A percentile compares a stretch with the other conserved stretches of the same genome.
Conservation (phyloP, 1,140 invertebrate genomes). For the Meloidogyne hapla region DNA sequence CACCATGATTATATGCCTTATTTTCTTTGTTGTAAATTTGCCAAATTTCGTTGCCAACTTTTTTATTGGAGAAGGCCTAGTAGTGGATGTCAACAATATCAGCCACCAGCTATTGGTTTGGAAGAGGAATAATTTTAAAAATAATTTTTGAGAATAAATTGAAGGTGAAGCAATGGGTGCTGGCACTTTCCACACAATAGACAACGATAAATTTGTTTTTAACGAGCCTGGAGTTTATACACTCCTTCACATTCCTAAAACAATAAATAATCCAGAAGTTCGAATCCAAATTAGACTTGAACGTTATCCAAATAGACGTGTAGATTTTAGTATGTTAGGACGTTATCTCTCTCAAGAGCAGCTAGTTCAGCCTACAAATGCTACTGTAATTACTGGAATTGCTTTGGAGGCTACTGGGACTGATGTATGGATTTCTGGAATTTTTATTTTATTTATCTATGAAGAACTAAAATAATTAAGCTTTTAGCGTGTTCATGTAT, state of each 20-base stretch:
- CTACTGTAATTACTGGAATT: constrained; percentile 59
- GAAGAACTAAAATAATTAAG: too few species aligned
- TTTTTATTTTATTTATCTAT: too few species aligned
- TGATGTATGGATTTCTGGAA: neutral
- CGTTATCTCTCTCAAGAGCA: constrained; percentile 59
- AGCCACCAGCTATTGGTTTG: constrained; percentile 58
- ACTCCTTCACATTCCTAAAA: constrained; percentile 61
- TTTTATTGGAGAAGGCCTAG: constrained; percentile 63
- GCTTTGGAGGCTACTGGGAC: constrained; percentile 63
- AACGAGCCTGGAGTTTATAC: constrained; percentile 64
- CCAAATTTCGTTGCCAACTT: constrained; percentile 61
- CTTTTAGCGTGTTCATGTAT: constrained; percentile 56
- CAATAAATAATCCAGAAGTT: constrained; percentile 59
- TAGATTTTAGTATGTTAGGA: constrained; percentile 61
- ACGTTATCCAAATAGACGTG: constrained; percentile 60
- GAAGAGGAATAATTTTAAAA: neutral
- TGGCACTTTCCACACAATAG: constrained; percentile 61
- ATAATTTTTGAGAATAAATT: neutral
- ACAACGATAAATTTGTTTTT: constrained; percentile 64
- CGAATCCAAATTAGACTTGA: constrained; percentile 61
- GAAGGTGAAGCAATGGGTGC: constrained; percentile 58
- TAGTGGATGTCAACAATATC: constrained; percentile 62
- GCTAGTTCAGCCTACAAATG: constrained; percentile 62
- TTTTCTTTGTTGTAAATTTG: constrained; percentile 63
- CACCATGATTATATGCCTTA: constrained; percentile 64